phyloP scores from a whole-genome alignment of 2,888 invertebrate species.

The Prosopocoilus inquinatus region DNA sequence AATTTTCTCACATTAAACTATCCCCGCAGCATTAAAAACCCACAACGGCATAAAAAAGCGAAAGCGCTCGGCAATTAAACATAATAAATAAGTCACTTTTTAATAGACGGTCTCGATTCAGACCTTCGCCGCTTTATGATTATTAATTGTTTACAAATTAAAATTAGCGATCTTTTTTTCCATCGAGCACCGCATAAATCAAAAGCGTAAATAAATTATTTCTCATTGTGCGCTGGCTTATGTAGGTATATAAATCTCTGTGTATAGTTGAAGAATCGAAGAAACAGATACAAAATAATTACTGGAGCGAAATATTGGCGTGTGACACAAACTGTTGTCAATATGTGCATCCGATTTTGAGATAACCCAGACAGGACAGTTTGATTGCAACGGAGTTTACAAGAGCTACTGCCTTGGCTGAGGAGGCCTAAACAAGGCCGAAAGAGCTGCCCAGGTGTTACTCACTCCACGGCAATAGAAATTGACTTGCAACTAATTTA shows the following conservation, averaged over 20 bases:
- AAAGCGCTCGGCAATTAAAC: not conserved
- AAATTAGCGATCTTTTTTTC: not conserved
- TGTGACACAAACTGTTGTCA: too few relatives aligned
- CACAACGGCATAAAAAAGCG: too few relatives aligned
- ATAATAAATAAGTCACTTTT: not conserved
- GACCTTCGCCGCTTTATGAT: not conserved
- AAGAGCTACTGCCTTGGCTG: too few relatives aligned
- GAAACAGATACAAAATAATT: not conserved
- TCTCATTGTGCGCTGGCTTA: not conserved
- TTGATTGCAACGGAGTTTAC: too few relatives aligned
- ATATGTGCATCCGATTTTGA: too few relatives aligned
- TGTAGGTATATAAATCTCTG: slow-evolving; percentile 1
- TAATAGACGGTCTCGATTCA: not conserved
- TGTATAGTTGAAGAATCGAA: not conserved
- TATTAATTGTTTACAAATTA: slow-evolving; percentile 3
- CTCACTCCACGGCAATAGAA: too few relatives aligned
- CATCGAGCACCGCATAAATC: not conserved
- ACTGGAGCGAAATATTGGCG: not conserved
- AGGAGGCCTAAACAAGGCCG: too few relatives aligned
- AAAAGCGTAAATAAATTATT: not conserved
- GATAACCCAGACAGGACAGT: too few relatives aligned
- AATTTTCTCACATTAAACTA: too few relatives aligned
- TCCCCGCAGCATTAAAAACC: too few relatives aligned
- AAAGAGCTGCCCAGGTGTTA: too few relatives aligned
- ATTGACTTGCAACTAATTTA: too few relatives aligned